Conservation (phyloP, 2,113 vertebrate genomes). For the Proteles cristata region DNA sequence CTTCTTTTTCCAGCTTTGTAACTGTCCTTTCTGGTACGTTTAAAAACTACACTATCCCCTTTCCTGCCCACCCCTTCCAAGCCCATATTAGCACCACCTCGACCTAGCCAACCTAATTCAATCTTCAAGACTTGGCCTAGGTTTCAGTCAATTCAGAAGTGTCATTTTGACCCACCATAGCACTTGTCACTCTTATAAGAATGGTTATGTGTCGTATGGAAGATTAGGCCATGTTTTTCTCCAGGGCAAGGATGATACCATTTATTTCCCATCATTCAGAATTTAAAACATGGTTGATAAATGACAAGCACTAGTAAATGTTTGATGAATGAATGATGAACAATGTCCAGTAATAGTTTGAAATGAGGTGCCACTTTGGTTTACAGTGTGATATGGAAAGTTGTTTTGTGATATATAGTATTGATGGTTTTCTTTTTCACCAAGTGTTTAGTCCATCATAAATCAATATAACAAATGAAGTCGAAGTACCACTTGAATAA, state of each 20-base stretch:
- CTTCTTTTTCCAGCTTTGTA: background rate
- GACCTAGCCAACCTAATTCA: background rate
- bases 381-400: background rate
- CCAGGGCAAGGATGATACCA: background rate
- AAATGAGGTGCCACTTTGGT: background rate
- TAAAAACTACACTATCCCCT: background rate
- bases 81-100: background rate
- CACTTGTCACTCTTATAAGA: background rate
- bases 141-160: background rate
- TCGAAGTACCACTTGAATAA: conserved; percentile 15
- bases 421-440: conserved; percentile 19
- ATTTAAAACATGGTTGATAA: background rate
- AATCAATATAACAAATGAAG: conserved; percentile 29
- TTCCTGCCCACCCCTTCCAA: background rate
- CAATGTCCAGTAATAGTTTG: background rate
- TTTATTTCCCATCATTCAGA: background rate
- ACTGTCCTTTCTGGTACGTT: background rate
- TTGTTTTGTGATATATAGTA: background rate
- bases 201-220: background rate
- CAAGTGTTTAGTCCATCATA: background rate
- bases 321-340: conserved; percentile 11
- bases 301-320: background rate
- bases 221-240: background rate
- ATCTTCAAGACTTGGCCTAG: background rate
- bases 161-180: background rate